Base-by-base conservation (phyloP, 2,113 vertebrate species). In the Nesoenas mayeri region DNA sequence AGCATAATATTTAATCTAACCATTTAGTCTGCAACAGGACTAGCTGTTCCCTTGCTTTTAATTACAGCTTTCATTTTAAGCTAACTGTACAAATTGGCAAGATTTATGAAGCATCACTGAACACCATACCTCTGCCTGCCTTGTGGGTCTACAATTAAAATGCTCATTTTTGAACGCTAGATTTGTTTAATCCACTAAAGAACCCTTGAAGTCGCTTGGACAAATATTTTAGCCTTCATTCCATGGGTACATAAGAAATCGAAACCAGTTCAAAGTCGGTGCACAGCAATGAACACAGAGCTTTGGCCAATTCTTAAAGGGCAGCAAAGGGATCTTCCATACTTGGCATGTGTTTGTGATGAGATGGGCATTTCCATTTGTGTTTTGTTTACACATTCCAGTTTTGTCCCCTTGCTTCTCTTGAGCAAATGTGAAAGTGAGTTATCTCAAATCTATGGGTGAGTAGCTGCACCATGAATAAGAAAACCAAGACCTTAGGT, bases 11-110 rank as follows among this genome's bases (percentile, higher is more conserved):
- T 94, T 87, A 87, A 93, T 91, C 74, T 81, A 81, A 53, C 40
- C 58, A n/a, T 84, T 94, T 83, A 73, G 71, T 81, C 69, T 79
- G 47, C 38, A 75, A 53, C 4, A 0, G 26, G 89, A 53, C 91
- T 95, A 69, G 77, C 79, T 79, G 70, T 69, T 85, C 70, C 62
- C 94, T 93, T 90, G 58, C 84, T 90, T 81, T 95, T 94, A 92
- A 95, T 96, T 95, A 84, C 87, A 80, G 54, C 67, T 94, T 93
- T 96, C 47, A 28, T 84, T 96, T 88, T 79, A 88, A 91, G 81
- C 71, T 88, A 88, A 88, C 78, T 83, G 81, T 85, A 80, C 80
- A 93, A 96, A 96, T 96, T 77, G 79, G 79, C 1, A 9, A 92
- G 92, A 89, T 90, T 95, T 89, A 86, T 79, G 79, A 93, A 93